Evolutionary conservation across 2,888 invertebrate genomes (phyloP).

Genomic region (Strigamia maritima): DNA sequence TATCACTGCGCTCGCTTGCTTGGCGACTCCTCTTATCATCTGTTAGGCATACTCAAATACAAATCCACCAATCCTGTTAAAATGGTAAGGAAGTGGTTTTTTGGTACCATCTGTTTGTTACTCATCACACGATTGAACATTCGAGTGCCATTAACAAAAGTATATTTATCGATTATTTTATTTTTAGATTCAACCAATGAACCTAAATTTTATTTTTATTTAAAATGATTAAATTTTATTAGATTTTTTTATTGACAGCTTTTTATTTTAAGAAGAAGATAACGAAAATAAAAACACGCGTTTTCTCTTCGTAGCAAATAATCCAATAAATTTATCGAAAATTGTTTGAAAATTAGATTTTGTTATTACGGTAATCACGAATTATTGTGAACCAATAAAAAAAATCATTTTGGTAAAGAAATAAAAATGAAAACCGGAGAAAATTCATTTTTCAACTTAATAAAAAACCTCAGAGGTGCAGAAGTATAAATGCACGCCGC

Average conservation of each 20-base stretch:
- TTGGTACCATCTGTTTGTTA: neutral
- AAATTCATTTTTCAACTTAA: too few relatives aligned
- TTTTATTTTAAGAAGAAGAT: too few relatives aligned
- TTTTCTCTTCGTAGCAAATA: too few relatives aligned
- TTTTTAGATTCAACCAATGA: neutral
- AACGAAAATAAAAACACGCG: neutral
- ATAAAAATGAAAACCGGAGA: neutral
- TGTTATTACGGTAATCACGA: too few relatives aligned
- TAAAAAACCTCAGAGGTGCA: neutral
- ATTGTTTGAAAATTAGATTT: too few relatives aligned
- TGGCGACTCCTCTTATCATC: neutral
- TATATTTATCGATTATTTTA: neutral
- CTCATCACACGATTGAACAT: neutral
- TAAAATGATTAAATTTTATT: too few relatives aligned
- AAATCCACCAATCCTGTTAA: constrained; percentile 19
- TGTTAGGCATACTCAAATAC: neutral
- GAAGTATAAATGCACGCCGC: neutral
- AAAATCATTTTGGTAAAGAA: neutral
- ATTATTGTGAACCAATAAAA: too few relatives aligned
- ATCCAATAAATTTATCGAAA: too few relatives aligned
- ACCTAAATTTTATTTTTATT: neutral
- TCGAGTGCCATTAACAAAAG: neutral
- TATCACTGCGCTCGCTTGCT: constrained; percentile 10
- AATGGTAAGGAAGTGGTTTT: neutral
- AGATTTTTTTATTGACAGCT: too few relatives aligned